Evolutionary conservation across 1,140 invertebrate species (phyloP), one percentile per base, ranked within the genome.

Genomic region (Chironomus striatipennis): DNA sequence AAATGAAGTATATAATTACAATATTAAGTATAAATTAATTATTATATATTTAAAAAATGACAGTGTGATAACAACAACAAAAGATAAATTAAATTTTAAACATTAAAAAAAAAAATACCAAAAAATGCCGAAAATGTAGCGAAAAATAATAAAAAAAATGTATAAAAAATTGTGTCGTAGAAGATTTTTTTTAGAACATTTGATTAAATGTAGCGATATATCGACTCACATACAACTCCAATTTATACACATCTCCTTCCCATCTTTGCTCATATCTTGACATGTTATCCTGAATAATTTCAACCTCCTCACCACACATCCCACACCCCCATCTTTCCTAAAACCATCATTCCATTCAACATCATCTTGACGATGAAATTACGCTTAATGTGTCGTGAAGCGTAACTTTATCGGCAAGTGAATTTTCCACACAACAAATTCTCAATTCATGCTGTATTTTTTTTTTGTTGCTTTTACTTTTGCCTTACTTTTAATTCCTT

Each of bases 141-240:
- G 12, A 12, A 57, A 15, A 15, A 47, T 2, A 47, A 8, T 12
- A 47, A 47, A 8, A 57, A 57, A 57, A 57, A 5, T 57, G 47
- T 57, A 57, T n/a, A 57, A 12, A 57, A n/a, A 57, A 57, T n/a
- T 57, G 47, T 57, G 47, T 57, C 47, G 47, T 57, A 57, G 47
- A 12, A 4, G n/a, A 57, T 12, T 12, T 57, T n/a, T 57, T 57
- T 57, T 57, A 57, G 47, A 34, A n/a, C 47, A 57, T 57, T 57
- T 57, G 47, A 57, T 57, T 57, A 57, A 12, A 57, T 57, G 47
- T 57, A 57, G 47, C 47, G 12, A 57, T n/a, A 57, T 57, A 57
- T 57, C 47, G 47, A 57, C n/a, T 57, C 47, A 57, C 47, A 57
- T n/a, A 57, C 43, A 34, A 34, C 24, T 34, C 24, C 24, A 34